Conservation (phyloP, 53 echinoderm and acorn worm species). For the Hippasteria phrygiana region DNA sequence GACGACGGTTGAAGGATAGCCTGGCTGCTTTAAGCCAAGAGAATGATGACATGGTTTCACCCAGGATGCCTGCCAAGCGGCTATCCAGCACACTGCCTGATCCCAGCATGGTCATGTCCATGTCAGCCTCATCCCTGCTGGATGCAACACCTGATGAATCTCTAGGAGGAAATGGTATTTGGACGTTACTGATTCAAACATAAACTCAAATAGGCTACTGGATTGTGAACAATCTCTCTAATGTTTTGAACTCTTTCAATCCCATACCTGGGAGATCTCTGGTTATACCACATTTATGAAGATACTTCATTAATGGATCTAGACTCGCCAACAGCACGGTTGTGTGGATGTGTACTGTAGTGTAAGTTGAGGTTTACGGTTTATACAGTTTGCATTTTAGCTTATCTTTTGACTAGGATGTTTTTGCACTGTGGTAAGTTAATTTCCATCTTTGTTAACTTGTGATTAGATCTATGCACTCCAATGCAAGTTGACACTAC, state of each 20-base stretch:
- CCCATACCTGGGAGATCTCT: no score
- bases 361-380: no score
- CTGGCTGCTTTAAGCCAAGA: conserved; percentile 83
- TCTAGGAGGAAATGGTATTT: conserved; percentile 13
- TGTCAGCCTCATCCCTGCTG: conserved; percentile 86
- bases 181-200: not conserved
- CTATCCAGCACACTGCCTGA: conserved; percentile 78
- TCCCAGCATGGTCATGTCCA: conserved; percentile 64
- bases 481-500: conserved; percentile 79
- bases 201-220: no score
- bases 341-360: no score
- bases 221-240: no score
- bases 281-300: no score
- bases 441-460: not conserved
- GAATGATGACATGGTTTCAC: conserved; percentile 72
- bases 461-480: conserved; percentile 64
- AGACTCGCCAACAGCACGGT: no score
- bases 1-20: conserved; percentile 87
- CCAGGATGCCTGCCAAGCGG: conserved; percentile 73
- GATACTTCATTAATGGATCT: no score
- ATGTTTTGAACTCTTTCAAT: no score
- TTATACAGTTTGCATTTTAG: no score
- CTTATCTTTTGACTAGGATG: no score
- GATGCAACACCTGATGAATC: conserved; percentile 79
- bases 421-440: not conserved